Evolutionary conservation across 1,140 invertebrate genomes (phyloP).

Genomic region (Phocides pigmalion): DNA sequence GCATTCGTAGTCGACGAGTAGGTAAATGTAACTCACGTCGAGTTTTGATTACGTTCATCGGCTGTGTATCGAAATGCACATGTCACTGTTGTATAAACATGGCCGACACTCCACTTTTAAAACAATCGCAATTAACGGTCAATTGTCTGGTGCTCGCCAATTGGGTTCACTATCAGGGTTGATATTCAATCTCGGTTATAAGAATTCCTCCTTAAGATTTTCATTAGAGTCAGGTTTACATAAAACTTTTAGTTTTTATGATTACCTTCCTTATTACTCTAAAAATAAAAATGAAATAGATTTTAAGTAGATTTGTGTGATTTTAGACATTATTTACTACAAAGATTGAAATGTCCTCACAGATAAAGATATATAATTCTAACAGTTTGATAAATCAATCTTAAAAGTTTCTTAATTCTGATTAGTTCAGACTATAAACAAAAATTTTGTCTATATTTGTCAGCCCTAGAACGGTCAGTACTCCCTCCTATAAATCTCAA

Average conservation of each 20-base stretch:
- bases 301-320: too few species aligned
- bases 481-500: conserved; percentile 73
- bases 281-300: too few species aligned
- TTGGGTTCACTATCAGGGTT: conserved; percentile 46
- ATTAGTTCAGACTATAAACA: not conserved
- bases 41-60: conserved; percentile 42
- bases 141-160: conserved; percentile 66
- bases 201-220: not conserved
- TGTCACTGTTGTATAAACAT: conserved; percentile 66
- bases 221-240: too few species aligned
- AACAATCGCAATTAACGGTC: conserved; percentile 74
- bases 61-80: conserved; percentile 46
- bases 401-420: not conserved
- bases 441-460: not conserved
- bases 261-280: too few species aligned
- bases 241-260: too few species aligned
- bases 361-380: too few species aligned
- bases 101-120: conserved; percentile 65
- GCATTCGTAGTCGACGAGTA: conserved; percentile 1
- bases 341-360: too few species aligned
- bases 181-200: conserved; percentile 25
- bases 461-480: conserved; percentile 21
- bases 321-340: too few species aligned
- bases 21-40: conserved; percentile 37
- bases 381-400: too few species aligned